phyloP scores from a whole-genome alignment of 2,888 invertebrate species.

The Teleogryllus oceanicus region DNA sequence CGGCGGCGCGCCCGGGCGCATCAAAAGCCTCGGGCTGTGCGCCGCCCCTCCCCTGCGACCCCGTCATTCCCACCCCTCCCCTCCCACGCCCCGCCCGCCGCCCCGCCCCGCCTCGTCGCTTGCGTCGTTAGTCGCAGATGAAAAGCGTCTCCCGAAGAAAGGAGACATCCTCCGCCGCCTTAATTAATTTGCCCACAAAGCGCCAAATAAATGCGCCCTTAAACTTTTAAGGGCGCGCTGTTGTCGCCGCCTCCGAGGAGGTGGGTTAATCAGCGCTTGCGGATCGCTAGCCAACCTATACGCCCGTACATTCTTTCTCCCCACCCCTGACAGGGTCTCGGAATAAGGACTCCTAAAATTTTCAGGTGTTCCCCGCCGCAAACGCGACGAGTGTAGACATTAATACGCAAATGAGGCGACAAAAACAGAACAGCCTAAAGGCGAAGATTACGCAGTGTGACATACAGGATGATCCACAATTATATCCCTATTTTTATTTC shows the following conservation, averaged over 20 bases:
- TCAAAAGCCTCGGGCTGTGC: no score
- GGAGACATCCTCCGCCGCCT: conserved; percentile 9
- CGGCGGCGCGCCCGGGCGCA: background rate
- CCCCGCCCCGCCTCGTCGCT: background rate
- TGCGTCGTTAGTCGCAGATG: background rate
- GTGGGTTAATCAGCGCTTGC: background rate
- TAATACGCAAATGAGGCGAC: no score
- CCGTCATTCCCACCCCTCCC: no score
- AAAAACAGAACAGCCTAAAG: no score
- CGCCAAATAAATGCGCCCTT: background rate
- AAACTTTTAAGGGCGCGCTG: conserved; percentile 5
- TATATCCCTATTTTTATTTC: no score
- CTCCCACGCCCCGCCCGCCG: background rate
- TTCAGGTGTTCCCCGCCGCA: no score
- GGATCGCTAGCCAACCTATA: background rate
- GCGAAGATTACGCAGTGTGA: no score
- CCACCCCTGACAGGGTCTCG: no score
- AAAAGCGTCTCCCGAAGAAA: background rate
- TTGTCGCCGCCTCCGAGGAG: background rate
- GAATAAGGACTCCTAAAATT: no score
- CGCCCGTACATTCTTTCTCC: no score
- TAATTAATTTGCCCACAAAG: conserved; percentile 9
- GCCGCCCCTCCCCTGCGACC: background rate
- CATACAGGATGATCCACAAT: no score
- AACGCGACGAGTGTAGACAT: no score